Base-by-base conservation (phyloP, 2,797 vertebrate genomes). In the Nyctalus aviator region DNA sequence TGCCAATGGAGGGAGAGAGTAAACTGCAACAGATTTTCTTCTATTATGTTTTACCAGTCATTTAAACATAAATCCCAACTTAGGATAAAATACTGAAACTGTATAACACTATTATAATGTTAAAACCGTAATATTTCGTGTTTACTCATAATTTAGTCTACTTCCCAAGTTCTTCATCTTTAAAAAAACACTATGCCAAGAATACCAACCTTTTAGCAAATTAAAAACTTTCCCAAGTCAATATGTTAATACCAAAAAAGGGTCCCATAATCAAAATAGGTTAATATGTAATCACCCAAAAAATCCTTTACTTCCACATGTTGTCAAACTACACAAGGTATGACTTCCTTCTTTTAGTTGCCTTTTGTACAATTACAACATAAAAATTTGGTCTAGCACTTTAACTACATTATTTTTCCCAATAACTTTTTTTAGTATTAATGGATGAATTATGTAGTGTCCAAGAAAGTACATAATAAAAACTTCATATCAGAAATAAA, bases 31-130 rank as follows among this genome's bases (percentile, higher is more conserved):
- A 35, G 20, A 23, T 78, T 83, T 86, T 44, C 92, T 93, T 84
- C 69, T 75, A 8, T 30, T 79, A 41, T 20, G 37, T 73, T 94
- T 95, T 77, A 59, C 77, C 66, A 83, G 50, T 30, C 71, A 55
- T 71, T 84, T 89, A 88, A 91, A 32, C 62, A 68, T 87, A 95
- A 93, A 64, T 46, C 50, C 44, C 57, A 94, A 86, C 75, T 25
- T 72, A 88, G 57, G 66, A 84, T 37, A 82, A 94, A 82, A 77
- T 17, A 32, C 35, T 57, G 12, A 94, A 44, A 46, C 55, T 76
- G 25, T 17, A 41, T 66, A 68, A 84, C 64, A 44, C 59, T 66
- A n/a, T 6, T 84, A 13, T 57, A 83, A 78, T 15, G 62, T 77
- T 68, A 93, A 94, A 94, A 15, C 9, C 41, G 50, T 81, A 89